Evolutionary conservation across 2,113 vertebrate genomes (phyloP).

Genomic region (Burhinus bistriatus): DNA sequence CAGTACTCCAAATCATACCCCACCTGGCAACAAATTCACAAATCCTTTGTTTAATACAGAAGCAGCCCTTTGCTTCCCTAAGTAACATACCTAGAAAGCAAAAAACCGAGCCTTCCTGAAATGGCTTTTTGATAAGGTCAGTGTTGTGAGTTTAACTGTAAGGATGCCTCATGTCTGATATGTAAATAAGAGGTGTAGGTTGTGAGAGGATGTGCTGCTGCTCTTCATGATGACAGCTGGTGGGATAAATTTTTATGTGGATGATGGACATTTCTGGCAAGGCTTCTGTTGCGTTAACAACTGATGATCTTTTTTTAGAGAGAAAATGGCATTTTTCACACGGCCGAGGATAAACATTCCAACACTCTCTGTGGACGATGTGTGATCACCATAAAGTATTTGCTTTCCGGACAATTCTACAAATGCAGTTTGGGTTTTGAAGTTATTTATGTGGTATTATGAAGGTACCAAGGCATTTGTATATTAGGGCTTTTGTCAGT

Average conservation of each 20-base stretch:
- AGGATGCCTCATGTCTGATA: neutral
- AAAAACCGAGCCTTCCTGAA: neutral
- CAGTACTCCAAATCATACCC: neutral
- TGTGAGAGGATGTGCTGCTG: neutral
- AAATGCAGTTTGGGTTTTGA: slow-evolving; percentile 59
- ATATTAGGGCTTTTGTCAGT: slow-evolving; percentile 60
- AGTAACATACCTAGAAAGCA: neutral
- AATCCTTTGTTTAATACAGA: neutral
- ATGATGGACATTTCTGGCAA: neutral
- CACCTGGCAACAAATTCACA: neutral
- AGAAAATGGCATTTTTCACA: slow-evolving; percentile 99
- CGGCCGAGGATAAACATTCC: slow-evolving; percentile 88
- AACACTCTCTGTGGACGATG: slow-evolving; percentile 87
- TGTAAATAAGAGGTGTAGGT: neutral
- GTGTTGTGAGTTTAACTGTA: neutral
- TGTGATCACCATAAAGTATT: slow-evolving; percentile 83
- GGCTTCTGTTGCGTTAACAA: neutral
- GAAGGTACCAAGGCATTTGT: slow-evolving; percentile 73
- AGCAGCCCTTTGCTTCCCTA: neutral
- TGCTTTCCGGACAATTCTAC: slow-evolving; percentile 62
- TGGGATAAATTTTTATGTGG: neutral
- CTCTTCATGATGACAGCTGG: neutral
- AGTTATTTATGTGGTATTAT: slow-evolving; percentile 79
- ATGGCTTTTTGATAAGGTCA: neutral
- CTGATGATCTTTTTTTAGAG: slow-evolving; percentile 73